Base-by-base conservation (phyloP, 2,888 invertebrate genomes). In the Luffia ferchaultella region DNA sequence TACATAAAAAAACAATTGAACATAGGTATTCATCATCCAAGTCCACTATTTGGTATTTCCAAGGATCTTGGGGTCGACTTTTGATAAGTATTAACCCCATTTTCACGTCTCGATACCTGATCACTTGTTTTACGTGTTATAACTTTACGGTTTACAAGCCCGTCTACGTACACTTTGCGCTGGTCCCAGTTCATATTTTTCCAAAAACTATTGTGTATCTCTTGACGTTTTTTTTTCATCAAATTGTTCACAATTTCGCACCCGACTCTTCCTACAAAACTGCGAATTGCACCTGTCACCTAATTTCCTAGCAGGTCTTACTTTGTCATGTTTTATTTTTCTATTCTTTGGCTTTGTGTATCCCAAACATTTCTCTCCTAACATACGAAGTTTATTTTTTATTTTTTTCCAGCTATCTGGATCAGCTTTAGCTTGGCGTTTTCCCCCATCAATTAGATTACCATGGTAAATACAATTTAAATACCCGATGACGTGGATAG, bases 101-200 rank as follows among this genome's bases (percentile, higher is more conserved):
- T 30, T 51, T 53, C 52, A 20, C 56, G 55, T 20, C 57, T 42
- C 16, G 55, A 56, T 41, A 20, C 17, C n/a, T 50, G 42, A 48
- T 51, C 44, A 44, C 41, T 50, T 40, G 57, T 56, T 51, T 58
- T 58, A 44, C 54, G 53, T 42, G 46, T 18, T 30, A 50, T 55
- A 44, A 19, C 49, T n/a, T 53, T 55, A 18, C 58, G 56, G 49
- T 44, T 55, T 16, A 55, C 57, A 52, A 54, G 53, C 41, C 53
- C 49, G n/a, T 12, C 47, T n/a, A 59, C 50, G 48, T 54, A 57
- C 17, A 57, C 44, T 52, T 57, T 58, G 9, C 57, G 42, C 48
- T 58, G 54, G 40, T 58, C 56, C 58, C 59, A 57, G 45, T 54
- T 56, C 49, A 60, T 20, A n/a, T 49, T 53, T 51, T 57, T 53